phyloP scores from a whole-genome alignment of 2,797 vertebrate genomes.

The Acomys russatus region DNA sequence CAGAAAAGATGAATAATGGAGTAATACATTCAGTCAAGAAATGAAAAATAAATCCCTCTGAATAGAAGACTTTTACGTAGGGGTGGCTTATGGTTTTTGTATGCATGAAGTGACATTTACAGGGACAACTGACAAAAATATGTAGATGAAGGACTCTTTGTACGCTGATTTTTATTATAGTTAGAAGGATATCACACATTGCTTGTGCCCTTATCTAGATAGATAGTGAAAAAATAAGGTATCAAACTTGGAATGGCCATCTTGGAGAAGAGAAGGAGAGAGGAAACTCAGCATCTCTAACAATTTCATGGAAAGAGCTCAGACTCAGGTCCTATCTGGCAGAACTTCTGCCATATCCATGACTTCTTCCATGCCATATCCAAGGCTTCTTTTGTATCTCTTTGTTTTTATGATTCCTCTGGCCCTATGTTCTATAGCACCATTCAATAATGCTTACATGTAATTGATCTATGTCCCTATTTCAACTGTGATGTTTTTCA shows the following conservation, averaged over 20 bases:
- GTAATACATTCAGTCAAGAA: constrained; percentile 1
- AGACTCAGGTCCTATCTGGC: background rate
- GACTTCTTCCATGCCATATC: background rate
- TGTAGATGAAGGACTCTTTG: background rate
- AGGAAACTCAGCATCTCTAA: background rate
- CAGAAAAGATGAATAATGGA: constrained; percentile 56
- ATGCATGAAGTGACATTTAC: constrained; percentile 38
- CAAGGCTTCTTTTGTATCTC: background rate
- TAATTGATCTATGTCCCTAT: background rate
- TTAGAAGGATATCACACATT: background rate
- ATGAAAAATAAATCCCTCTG: constrained; percentile 34
- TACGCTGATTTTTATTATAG: background rate
- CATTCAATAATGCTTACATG: background rate
- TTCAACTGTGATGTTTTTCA: background rate
- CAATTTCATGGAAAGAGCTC: background rate
- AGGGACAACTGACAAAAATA: background rate
- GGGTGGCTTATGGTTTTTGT: constrained; percentile 37
- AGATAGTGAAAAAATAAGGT: background rate
- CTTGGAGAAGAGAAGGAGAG: background rate
- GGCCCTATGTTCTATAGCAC: background rate
- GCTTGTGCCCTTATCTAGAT: background rate
- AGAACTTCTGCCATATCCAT: background rate
- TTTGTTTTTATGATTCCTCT: background rate
- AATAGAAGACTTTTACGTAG: constrained; percentile 42
- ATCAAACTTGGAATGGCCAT: background rate